A percentile compares a stretch with the other conserved stretches of the same genome.
phyloP scores from a whole-genome alignment of 2,888 invertebrate genomes.

The Megamerina dolium region DNA sequence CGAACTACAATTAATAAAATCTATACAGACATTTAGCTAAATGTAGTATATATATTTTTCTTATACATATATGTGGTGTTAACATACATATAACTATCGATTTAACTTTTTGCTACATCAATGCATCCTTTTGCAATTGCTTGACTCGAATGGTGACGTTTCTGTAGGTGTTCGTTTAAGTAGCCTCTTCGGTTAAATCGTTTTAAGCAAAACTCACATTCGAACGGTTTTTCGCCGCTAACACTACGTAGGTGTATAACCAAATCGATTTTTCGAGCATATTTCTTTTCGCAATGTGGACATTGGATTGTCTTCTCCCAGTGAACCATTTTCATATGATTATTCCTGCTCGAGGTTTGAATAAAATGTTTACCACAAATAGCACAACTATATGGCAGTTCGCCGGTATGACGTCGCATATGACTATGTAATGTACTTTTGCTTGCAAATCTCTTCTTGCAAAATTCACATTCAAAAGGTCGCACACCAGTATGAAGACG shows the following conservation, averaged over 20 bases:
- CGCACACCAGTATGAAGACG: conserved; percentile 36
- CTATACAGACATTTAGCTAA: too few relatives aligned
- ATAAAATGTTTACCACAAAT: conserved; percentile 38
- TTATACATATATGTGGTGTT: too few relatives aligned
- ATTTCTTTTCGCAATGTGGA: conserved; percentile 39
- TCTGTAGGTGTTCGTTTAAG: conserved; percentile 39
- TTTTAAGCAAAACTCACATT: conserved; percentile 34
- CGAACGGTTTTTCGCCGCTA: conserved; percentile 39
- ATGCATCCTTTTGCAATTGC: too few relatives aligned
- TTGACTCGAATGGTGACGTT: too few relatives aligned
- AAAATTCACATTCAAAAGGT: conserved; percentile 35
- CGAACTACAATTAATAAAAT: too few relatives aligned
- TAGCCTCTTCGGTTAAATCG: conserved; percentile 40
- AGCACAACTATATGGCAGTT: conserved; percentile 37
- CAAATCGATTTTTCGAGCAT: conserved; percentile 36
- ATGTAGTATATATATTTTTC: too few relatives aligned
- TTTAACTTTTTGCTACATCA: too few relatives aligned
- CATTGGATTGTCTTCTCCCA: conserved; percentile 39
- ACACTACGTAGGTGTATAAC: conserved; percentile 37
- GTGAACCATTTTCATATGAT: conserved; percentile 39
- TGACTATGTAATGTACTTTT: conserved; percentile 36
- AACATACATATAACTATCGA: too few relatives aligned
- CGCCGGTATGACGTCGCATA: conserved; percentile 38
- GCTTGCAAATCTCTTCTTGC: conserved; percentile 34
- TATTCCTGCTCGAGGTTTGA: conserved; percentile 38